phyloP scores from a whole-genome alignment of 2,113 vertebrate genomes.

The Nematolebias whitei region DNA sequence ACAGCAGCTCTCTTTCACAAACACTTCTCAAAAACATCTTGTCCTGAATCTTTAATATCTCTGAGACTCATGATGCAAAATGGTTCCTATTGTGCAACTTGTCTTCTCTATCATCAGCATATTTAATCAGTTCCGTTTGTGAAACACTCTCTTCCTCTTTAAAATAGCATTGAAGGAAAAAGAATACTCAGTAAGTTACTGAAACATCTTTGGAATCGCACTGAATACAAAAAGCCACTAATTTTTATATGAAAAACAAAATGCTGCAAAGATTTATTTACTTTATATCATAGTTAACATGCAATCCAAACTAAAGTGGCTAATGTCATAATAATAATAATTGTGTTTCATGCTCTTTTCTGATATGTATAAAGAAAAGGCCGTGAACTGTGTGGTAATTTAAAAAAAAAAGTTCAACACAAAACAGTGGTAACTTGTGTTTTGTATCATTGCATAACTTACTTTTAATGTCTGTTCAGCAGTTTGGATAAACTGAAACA shows the following conservation, averaged over 20 bases:
- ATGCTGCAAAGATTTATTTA: too few species aligned
- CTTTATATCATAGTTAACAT: too few species aligned
- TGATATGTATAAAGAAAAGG: neutral
- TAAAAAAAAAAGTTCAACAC: too few species aligned
- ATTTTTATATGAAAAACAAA: too few species aligned
- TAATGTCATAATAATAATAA: too few species aligned
- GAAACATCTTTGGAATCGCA: neutral
- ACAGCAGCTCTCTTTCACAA: neutral
- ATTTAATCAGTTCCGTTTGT: slow-evolving; percentile 9
- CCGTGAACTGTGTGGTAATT: too few species aligned
- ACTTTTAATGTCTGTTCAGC: slow-evolving; percentile 42
- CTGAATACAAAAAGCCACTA: neutral
- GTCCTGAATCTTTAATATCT: neutral
- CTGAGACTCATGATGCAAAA: neutral
- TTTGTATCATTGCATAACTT: slow-evolving; percentile 13
- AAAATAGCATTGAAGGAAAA: neutral
- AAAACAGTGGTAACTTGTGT: neutral
- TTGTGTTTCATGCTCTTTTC: neutral
- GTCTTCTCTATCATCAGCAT: neutral
- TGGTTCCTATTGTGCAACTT: slow-evolving; percentile 31
- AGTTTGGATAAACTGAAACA: slow-evolving; percentile 3
- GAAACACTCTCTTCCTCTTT: neutral
- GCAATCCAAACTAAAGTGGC: too few species aligned
- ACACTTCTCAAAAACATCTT: slow-evolving; percentile 15
- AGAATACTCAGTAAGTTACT: neutral